Percentiles rank a stretch among this genome's conserved stretches.
These are phyloP conservation scores for Psilanteris sp. DNA, from an alignment of 1,140 invertebrate genomes.

Conservation along the genomic window DNA sequence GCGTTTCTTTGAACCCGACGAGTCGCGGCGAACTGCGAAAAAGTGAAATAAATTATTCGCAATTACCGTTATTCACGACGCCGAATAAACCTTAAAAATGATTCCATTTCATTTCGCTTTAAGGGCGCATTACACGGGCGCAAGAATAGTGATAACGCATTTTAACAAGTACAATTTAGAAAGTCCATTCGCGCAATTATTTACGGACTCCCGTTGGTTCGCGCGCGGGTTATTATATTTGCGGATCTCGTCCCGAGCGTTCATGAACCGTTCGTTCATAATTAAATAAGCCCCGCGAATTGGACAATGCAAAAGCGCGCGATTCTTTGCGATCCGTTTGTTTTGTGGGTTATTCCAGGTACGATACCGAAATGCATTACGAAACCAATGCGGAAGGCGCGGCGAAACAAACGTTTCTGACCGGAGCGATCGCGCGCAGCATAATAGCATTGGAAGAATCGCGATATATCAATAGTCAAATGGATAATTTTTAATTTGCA, in stretches of 20 bases:
- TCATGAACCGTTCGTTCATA: constrained; percentile 9
- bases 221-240: too few species aligned
- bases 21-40: background rate
- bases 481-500: too few species aligned
- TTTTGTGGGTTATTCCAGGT: too few species aligned
- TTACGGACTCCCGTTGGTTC: constrained; percentile 12
- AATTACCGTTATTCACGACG: constrained; percentile 13
- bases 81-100: constrained; percentile 19
- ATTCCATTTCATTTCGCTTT: constrained; percentile 25
- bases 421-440: too few species aligned
- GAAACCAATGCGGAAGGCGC: too few species aligned
- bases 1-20: background rate
- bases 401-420: too few species aligned
- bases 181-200: constrained; percentile 30
- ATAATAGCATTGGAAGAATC: too few species aligned
- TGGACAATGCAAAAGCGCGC: too few species aligned
- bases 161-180: constrained; percentile 38
- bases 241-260: constrained; percentile 12
- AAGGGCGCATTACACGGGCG: constrained; percentile 21
- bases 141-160: constrained; percentile 20
- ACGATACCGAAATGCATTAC: too few species aligned
- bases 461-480: too few species aligned
- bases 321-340: too few species aligned
- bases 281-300: too few species aligned
- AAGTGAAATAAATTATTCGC: constrained; percentile 9